A percentile compares a stretch with the other conserved stretches of the same genome.
Conservation (phyloP, 2,888 invertebrate species). For the Synanthedon andrenaeformis region DNA sequence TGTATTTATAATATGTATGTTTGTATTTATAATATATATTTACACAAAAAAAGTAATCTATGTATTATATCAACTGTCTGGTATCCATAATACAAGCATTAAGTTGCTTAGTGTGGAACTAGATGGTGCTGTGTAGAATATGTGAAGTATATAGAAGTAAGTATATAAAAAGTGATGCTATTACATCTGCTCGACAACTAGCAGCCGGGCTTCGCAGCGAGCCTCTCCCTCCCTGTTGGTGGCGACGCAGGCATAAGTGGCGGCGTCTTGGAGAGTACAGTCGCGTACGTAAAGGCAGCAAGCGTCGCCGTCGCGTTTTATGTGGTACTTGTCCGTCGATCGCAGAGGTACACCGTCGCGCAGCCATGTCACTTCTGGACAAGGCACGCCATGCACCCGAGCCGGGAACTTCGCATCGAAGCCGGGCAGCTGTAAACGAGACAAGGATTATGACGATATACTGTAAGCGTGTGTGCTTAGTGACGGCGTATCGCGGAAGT, state of each 20-base stretch:
- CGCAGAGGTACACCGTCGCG: slow-evolving; percentile 81
- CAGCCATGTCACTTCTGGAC: slow-evolving; percentile 89
- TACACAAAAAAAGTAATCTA: too few species aligned
- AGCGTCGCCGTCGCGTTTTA: slow-evolving; percentile 82
- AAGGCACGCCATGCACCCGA: slow-evolving; percentile 82
- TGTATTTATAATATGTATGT: too few species aligned
- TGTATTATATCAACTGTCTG: too few species aligned
- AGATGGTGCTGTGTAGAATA: too few species aligned
- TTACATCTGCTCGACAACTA: slow-evolving; percentile 87
- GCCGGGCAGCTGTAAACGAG: slow-evolving; percentile 70
- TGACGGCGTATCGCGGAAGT: too few species aligned
- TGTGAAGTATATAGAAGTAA: too few species aligned
- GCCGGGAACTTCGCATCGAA: slow-evolving; percentile 87
- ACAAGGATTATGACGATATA: slow-evolving; percentile 1
- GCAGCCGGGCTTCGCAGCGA: slow-evolving; percentile 77
- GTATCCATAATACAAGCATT: too few species aligned
- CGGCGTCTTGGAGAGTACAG: slow-evolving; percentile 76
- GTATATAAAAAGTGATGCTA: slow-evolving; percentile 29
- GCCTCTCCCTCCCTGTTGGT: slow-evolving; percentile 85
- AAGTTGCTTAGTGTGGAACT: too few species aligned
- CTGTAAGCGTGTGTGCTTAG: background rate
- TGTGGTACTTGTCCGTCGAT: slow-evolving; percentile 78
- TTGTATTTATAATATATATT: too few species aligned
- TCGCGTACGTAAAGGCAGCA: slow-evolving; percentile 81
- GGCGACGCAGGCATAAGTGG: slow-evolving; percentile 82